phyloP scores from a whole-genome alignment of 2,888 invertebrate genomes.

The Nebria brevicollis region DNA sequence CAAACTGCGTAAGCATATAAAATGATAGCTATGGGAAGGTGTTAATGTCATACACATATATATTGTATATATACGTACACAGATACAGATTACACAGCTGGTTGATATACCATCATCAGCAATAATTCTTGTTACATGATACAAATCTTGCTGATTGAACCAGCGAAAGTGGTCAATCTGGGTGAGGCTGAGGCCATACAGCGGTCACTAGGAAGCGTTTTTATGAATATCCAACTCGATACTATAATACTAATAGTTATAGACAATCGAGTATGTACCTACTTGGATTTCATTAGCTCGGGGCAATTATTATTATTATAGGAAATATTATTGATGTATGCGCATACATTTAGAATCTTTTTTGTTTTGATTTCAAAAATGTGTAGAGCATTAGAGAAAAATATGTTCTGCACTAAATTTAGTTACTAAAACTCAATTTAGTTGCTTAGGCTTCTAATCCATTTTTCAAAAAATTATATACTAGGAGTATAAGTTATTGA shows the following conservation, averaged over 20 bases:
- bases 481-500: too few species aligned
- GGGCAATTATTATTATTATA: neutral
- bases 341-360: too few species aligned
- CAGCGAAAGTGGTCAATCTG: slow-evolving; percentile 37
- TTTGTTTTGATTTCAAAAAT: neutral
- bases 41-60: too few species aligned
- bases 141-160: slow-evolving; percentile 32
- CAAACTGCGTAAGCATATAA: neutral
- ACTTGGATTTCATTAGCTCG: neutral
- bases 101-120: slow-evolving; percentile 14
- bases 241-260: neutral
- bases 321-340: neutral
- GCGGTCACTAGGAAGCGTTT: slow-evolving; percentile 41
- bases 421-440: too few species aligned
- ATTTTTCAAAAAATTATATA: too few species aligned
- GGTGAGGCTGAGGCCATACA: slow-evolving; percentile 25
- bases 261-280: neutral
- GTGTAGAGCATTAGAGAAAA: neutral
- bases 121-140: slow-evolving; percentile 25
- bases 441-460: too few species aligned
- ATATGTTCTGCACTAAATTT: neutral
- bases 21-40: neutral
- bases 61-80: too few species aligned
- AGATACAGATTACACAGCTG: slow-evolving; percentile 29
- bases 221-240: slow-evolving; percentile 11